These are phyloP conservation scores for Xanthia togata DNA, from an alignment of 2,888 invertebrate genomes.

Conservation along the genomic window DNA sequence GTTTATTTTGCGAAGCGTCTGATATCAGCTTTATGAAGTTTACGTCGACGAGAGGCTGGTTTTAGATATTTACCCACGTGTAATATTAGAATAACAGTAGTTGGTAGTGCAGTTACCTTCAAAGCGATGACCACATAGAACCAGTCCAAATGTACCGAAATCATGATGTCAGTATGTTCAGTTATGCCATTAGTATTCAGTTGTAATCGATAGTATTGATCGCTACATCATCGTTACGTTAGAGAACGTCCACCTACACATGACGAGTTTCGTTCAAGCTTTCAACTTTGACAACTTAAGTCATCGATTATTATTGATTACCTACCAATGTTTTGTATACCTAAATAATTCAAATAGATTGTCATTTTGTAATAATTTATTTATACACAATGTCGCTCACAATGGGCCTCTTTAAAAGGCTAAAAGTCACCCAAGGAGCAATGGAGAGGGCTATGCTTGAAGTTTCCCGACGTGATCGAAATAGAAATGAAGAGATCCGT, in stretches of 20 bases:
- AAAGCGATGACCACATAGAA: slow-evolving; percentile 44
- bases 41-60: neutral
- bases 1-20: neutral
- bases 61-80: neutral
- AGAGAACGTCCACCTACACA: slow-evolving; percentile 48
- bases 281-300: slow-evolving; percentile 9
- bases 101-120: neutral
- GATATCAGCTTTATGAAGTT: neutral
- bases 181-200: slow-evolving; percentile 59
- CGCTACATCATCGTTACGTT: slow-evolving; percentile 40
- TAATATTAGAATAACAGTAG: slow-evolving; percentile 25
- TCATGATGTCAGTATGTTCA: slow-evolving; percentile 56
- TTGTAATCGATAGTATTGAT: slow-evolving; percentile 55
- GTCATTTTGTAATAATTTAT: neutral
- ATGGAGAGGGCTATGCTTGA: no score
- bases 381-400: no score
- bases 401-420: no score
- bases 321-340: neutral
- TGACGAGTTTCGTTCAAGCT: slow-evolving; percentile 17
- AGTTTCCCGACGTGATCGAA: no score
- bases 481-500: no score
- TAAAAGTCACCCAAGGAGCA: no score
- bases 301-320: slow-evolving; percentile 6
- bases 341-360: neutral
- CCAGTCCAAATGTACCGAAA: slow-evolving; percentile 54